Conservation (phyloP, 2,888 invertebrate genomes). For the Drosophila acutilabella region DNA sequence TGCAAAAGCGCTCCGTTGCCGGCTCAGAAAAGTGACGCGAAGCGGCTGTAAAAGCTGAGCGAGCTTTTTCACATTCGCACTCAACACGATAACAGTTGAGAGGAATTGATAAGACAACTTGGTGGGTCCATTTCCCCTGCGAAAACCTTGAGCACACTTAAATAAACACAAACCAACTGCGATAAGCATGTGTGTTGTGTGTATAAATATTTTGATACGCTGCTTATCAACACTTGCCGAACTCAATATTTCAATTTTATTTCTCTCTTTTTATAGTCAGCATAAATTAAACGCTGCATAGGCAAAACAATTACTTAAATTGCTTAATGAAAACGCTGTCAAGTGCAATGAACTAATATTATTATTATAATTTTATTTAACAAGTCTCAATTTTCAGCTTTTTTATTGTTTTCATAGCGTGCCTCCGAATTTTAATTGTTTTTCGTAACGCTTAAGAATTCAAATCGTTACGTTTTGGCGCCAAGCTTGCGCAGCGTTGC, state of each 20-base stretch:
- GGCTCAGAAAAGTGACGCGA: slow-evolving; percentile 29
- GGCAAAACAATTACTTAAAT: slow-evolving; percentile 12
- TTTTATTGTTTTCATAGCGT: no score
- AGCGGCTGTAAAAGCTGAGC: slow-evolving; percentile 44
- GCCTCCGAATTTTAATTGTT: background rate
- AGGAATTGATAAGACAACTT: slow-evolving; percentile 54
- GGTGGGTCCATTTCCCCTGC: background rate
- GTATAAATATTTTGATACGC: slow-evolving; percentile 12
- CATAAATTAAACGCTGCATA: slow-evolving; percentile 34
- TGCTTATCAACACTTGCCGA: no score
- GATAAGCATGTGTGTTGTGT: slow-evolving; percentile 36
- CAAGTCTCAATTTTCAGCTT: background rate
- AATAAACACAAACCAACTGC: slow-evolving; percentile 21
- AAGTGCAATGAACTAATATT: background rate
- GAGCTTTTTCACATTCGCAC: slow-evolving; percentile 60
- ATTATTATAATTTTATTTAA: background rate
- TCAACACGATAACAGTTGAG: slow-evolving; percentile 60
- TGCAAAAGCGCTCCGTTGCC: slow-evolving; percentile 16
- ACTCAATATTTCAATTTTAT: background rate
- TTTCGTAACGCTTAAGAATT: slow-evolving; percentile 21
- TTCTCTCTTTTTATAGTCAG: slow-evolving; percentile 34
- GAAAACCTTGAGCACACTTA: slow-evolving; percentile 23
- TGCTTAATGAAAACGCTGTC: slow-evolving; percentile 2
- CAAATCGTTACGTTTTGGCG: slow-evolving; percentile 38
- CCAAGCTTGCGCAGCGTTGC: slow-evolving; percentile 36